A percentile compares a stretch with the other conserved stretches of the same genome.
phyloP scores from a whole-genome alignment of 2,888 invertebrate genomes.

The Pristionchus entomophagus region DNA sequence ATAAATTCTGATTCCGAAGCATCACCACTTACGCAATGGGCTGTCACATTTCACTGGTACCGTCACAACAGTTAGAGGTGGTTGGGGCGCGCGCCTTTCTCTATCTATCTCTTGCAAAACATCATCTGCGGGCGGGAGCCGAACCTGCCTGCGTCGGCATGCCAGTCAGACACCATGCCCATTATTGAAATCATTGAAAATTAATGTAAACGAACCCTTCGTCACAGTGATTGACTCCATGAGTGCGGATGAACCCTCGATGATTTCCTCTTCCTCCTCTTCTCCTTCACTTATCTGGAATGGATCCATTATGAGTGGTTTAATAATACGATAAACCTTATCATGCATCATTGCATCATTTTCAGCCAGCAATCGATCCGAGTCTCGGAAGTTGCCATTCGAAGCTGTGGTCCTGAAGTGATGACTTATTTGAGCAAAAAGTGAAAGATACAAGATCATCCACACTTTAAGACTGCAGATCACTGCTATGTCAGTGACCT shows the following conservation, averaged over 20 bases:
- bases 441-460: background rate
- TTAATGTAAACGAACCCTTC: conserved; percentile 25
- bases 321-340: background rate
- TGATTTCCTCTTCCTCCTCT: conserved; percentile 42
- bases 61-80: no score
- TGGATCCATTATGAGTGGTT: background rate
- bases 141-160: no score
- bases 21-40: no score
- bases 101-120: no score
- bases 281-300: conserved; percentile 42
- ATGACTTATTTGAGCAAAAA: background rate
- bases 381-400: background rate
- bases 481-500: background rate
- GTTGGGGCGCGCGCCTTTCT: no score
- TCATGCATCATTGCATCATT: conserved; percentile 23
- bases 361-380: background rate
- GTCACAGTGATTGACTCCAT: conserved; percentile 9
- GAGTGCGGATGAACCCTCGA: conserved; percentile 4
- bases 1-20: no score
- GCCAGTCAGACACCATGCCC: no score
- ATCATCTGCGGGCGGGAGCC: no score
- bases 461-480: background rate
- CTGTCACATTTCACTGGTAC: no score
- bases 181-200: no score
- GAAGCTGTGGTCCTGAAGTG: background rate